phyloP scores from a whole-genome alignment of 1,140 invertebrate species.

The Vanessa tameamea region DNA sequence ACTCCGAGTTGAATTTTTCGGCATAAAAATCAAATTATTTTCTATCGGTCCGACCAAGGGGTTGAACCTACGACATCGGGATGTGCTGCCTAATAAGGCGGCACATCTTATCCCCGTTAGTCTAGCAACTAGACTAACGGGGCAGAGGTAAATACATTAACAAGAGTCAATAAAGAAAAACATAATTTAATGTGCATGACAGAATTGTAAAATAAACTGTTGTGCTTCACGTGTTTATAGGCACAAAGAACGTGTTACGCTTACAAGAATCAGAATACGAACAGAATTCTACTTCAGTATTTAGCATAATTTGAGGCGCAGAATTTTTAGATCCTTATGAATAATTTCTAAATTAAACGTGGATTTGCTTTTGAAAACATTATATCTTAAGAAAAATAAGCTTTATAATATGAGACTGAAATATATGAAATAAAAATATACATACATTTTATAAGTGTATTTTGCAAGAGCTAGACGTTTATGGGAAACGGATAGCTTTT shows the following conservation, averaged over 20 bases:
- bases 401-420: not conserved
- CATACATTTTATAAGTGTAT: too few species aligned
- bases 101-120: too few species aligned
- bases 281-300: constrained; percentile 19
- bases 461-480: too few species aligned
- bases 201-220: constrained; percentile 5
- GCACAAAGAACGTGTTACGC: not conserved
- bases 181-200: not conserved
- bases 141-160: not conserved
- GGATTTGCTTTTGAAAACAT: constrained; percentile 14
- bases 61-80: too few species aligned
- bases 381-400: not conserved
- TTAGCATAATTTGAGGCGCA: constrained; percentile 24
- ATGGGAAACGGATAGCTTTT: too few species aligned
- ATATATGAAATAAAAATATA: too few species aligned
- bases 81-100: too few species aligned
- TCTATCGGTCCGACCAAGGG: too few species aligned
- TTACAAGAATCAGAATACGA: constrained; percentile 24
- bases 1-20: too few species aligned
- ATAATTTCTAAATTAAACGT: constrained; percentile 22
- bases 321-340: constrained; percentile 16
- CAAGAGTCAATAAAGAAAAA: constrained; percentile 21
- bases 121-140: too few species aligned
- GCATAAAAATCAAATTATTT: too few species aligned
- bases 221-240: not conserved